Base-by-base conservation (phyloP, 2,113 vertebrate genomes). In the Vicugna pacos region DNA sequence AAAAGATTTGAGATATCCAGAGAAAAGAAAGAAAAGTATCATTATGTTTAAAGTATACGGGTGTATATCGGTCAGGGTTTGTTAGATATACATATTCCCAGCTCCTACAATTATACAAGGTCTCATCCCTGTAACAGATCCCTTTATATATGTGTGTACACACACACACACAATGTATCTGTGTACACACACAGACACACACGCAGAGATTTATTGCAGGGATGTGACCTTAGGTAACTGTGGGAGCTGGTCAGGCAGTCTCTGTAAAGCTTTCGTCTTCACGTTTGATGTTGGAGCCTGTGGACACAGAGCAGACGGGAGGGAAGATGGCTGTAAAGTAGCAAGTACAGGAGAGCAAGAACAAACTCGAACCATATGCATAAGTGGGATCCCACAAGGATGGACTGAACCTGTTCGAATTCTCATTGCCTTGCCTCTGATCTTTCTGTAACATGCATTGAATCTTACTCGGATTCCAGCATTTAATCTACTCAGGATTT, bases 11-110 rank as follows among this genome's bases (percentile, higher is more conserved):
- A 76, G 28, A 38, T 46, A 50, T 86, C 13, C 88, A 76, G 79
- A 89, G 87, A 81, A 64, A 93, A 42, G 32, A n/a, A 89, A 89
- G 35, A 58, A 77, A 91, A 79, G 14, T 65, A 58, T 84, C n/a
- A 67, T 35, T 77, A 28, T 65, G 19, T 81, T 93, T 88, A 42
- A 84, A 91, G 16, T 81, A 38, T 79, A 42, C 92, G 30, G 26
- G 13, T 85, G 15, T 73, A 26, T 84, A 72, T 92, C 35, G 84
- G 30, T 95, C 32, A 69, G 35, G 46, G 12, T 54, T 95, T 11
- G 1, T 73, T 56, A 93, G 38, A 84, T 38, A 8, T 30, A 7
- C 73, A 32, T 19, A 70, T 65, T 2, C 54, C 17, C 16, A 77
- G 76, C 20, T 94, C 77, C 56, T 32, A 67, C 32, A 88, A 26